Evolutionary conservation across 2,113 vertebrate genomes (phyloP).

Genomic region (Takifugu bimaculatus): DNA sequence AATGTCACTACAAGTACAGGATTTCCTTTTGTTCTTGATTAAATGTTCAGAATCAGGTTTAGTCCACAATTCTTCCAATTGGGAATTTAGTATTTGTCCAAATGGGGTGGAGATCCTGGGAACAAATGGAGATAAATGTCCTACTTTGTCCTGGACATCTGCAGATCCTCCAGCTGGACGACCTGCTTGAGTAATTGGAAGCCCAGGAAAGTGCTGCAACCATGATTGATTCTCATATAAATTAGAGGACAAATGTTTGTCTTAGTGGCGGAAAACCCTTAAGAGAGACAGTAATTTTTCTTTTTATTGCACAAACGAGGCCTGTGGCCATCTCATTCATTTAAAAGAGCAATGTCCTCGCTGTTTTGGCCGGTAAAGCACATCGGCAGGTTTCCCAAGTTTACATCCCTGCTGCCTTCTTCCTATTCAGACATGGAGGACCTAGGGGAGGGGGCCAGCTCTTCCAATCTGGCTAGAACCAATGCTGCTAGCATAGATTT

Average conservation of each 20-base stretch:
- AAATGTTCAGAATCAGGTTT: neutral
- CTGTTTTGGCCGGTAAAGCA: too few species aligned
- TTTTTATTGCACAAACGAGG: too few species aligned
- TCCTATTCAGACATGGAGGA: too few species aligned
- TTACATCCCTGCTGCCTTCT: too few species aligned
- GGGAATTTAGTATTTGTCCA: neutral
- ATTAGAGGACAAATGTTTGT: too few species aligned
- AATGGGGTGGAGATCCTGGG: neutral
- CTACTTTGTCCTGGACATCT: constrained; percentile 3
- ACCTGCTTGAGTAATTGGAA: neutral
- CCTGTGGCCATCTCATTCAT: neutral
- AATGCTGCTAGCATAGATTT: neutral
- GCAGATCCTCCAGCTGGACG: neutral
- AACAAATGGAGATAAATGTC: neutral
- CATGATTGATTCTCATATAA: neutral
- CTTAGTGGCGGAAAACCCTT: neutral
- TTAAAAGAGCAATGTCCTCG: neutral
- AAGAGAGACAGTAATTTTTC: neutral
- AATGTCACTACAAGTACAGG: too few species aligned
- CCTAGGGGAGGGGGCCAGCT: too few species aligned
- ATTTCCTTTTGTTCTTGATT: neutral
- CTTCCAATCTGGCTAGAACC: too few species aligned
- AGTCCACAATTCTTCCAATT: neutral
- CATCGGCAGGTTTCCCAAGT: too few species aligned
- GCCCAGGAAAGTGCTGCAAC: neutral